Evolutionary conservation across 2,797 vertebrate species (phyloP).

Genomic region (Sebastes vulpes): DNA sequence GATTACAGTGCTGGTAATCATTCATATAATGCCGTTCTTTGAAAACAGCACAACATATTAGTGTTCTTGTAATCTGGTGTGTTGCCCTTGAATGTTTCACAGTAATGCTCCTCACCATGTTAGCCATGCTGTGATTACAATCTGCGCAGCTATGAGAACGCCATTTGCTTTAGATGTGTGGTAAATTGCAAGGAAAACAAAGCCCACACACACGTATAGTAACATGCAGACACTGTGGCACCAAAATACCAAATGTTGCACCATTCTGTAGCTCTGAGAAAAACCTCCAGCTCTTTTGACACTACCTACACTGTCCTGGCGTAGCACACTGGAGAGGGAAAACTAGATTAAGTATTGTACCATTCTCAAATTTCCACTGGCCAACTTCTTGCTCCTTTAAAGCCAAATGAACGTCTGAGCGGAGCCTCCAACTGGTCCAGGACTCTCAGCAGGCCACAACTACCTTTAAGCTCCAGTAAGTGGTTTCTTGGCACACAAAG

Average conservation of each 20-base stretch:
- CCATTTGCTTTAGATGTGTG: slow-evolving; percentile 53
- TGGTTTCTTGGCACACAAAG: slow-evolving; percentile 54
- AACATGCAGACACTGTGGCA: slow-evolving; percentile 54
- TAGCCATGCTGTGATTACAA: slow-evolving; percentile 64
- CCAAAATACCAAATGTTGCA: slow-evolving; percentile 16
- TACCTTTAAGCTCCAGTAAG: slow-evolving; percentile 37
- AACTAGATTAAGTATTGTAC: background rate
- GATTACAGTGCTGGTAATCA: slow-evolving; percentile 22
- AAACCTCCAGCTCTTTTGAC: slow-evolving; percentile 13
- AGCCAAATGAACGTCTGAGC: background rate
- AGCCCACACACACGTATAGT: slow-evolving; percentile 24
- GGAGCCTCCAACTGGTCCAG: background rate
- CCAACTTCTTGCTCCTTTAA: slow-evolving; percentile 4
- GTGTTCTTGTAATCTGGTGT: slow-evolving; percentile 19
- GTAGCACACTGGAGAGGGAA: background rate
- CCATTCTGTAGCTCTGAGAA: slow-evolving; percentile 15
- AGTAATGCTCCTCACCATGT: slow-evolving; percentile 44
- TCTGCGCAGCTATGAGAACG: slow-evolving; percentile 61
- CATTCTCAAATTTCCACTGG: slow-evolving; percentile 20
- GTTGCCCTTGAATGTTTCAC: slow-evolving; percentile 21
- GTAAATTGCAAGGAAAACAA: slow-evolving; percentile 64
- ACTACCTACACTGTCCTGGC: background rate
- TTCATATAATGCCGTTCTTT: slow-evolving; percentile 25
- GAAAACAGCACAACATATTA: slow-evolving; percentile 36
- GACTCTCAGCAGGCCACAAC: slow-evolving; percentile 24